A percentile compares a stretch with the other conserved stretches of the same genome.
Evolutionary conservation across 2,888 invertebrate genomes (phyloP).

Genomic region (Helleia helle): DNA sequence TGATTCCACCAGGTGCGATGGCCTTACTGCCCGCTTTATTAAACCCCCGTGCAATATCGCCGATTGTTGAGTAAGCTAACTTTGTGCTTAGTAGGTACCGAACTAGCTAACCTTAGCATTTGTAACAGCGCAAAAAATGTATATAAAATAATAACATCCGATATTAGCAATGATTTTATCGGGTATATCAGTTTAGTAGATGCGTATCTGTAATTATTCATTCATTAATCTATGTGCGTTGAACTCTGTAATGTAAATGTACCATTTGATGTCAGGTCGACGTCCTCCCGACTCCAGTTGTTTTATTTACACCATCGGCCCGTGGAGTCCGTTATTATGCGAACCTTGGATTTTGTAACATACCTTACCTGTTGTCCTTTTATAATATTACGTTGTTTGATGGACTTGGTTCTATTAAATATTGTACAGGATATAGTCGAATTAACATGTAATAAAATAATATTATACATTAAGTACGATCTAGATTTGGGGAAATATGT

Average conservation of each 20-base stretch:
- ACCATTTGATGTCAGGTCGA: slow-evolving; percentile 63
- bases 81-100: no score
- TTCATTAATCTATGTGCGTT: slow-evolving; percentile 24
- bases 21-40: slow-evolving; percentile 48
- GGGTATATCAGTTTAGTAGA: no score
- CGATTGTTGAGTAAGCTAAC: slow-evolving; percentile 13
- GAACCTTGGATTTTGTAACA: slow-evolving; percentile 35
- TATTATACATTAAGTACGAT: no score
- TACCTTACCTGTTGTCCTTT: not conserved
- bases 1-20: slow-evolving; percentile 68
- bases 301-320: slow-evolving; percentile 63
- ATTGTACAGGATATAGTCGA: not conserved
- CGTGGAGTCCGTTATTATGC: slow-evolving; percentile 51
- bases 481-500: no score
- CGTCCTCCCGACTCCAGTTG: slow-evolving; percentile 43
- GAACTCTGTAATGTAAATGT: slow-evolving; percentile 33
- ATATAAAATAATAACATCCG: no score
- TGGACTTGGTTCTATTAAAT: not conserved
- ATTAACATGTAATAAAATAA: no score
- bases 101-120: no score
- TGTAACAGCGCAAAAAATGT: no score
- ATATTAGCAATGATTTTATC: not conserved
- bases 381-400: not conserved
- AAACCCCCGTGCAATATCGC: slow-evolving; percentile 17
- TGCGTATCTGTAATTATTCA: slow-evolving; percentile 49